Evolutionary conservation across 2,113 vertebrate species (phyloP), one percentile per base, ranked within the genome.

Genomic region (Alligator sinensis): DNA sequence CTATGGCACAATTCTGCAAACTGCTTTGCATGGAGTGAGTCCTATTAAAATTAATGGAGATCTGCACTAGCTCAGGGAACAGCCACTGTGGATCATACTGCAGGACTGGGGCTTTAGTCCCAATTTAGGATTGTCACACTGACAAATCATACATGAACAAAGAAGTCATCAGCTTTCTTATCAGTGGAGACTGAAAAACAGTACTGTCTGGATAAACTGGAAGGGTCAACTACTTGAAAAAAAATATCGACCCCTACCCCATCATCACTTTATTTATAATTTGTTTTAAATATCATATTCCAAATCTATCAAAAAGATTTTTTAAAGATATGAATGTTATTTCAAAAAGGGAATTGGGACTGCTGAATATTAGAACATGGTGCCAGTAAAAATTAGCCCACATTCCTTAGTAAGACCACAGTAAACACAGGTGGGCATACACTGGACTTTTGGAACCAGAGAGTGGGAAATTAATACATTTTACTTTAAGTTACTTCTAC

Each of bases 351-450:
- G 7, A 55, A 86, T 72, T 93, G 70, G 2, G 61, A 96, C 91
- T 84, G 84, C 68, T 85, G 82, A 94, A 94, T 89, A 94, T 87
- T 89, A 92, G 92, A 95, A 94, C 72, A n/a, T 82, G 87, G 90
- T 83, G 90, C 91, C 54, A 96, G 84, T 91, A 91, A 94, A 96
- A 96, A 94, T 85, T 18, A 88, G 93, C 84, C 68, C 74, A 82
- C 84, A 92, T 94, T 96, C 86, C 74, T 95, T 89, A 81, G 79
- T 6, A 55, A 94, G 77, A 74, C 68, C 63, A 90, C 94, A 74
- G 34, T 47, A 74, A 94, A 96, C 94, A 79, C 74, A 81, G 58
- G 79, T 87, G 19, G 88, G 94, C 68, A 83, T 62, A 30, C 63
- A 54, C 87, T 92, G 47, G 84, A 87, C n/a, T 25, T 72, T 77